These are phyloP conservation scores for Mastomys coucha DNA, from an alignment of 2,113 vertebrate genomes.

Conservation along the genomic window DNA sequence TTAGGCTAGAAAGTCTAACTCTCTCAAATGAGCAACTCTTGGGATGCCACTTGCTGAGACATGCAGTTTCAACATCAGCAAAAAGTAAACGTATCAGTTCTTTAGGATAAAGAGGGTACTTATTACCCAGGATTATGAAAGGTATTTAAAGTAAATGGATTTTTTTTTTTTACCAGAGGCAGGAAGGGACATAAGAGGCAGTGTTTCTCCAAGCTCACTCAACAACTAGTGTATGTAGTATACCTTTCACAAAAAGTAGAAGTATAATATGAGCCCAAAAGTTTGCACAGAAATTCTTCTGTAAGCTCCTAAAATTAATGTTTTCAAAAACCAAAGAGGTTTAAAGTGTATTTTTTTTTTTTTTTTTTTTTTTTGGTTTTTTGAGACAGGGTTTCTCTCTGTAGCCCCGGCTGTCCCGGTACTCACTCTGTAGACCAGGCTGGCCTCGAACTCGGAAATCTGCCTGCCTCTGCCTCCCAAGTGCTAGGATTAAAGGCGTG, in stretches of 20 bases:
- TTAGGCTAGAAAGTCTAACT: not conserved
- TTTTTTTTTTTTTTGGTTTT: too few species aligned
- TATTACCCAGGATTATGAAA: not conserved
- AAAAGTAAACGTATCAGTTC: not conserved
- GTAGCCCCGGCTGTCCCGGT: too few species aligned
- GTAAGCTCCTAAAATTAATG: not conserved
- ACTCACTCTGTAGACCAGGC: too few species aligned
- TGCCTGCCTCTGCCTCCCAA: too few species aligned
- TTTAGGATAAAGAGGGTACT: not conserved
- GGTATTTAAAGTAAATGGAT: not conserved
- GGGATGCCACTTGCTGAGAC: not conserved
- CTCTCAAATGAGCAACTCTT: not conserved
- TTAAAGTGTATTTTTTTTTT: not conserved
- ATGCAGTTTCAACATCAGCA: not conserved
- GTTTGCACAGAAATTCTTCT: slow-evolving; percentile 4
- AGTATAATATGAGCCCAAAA: not conserved
- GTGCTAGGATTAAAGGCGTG: too few species aligned
- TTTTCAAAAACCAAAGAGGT: slow-evolving; percentile 21
- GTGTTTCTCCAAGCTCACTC: not conserved
- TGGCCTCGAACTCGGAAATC: too few species aligned
- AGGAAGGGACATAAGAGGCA: not conserved
- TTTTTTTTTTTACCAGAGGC: not conserved
- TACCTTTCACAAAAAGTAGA: not conserved
- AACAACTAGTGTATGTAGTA: not conserved
- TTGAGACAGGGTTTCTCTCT: too few species aligned